phyloP scores from a whole-genome alignment of 2,113 vertebrate species.

The Arenaria interpres region DNA sequence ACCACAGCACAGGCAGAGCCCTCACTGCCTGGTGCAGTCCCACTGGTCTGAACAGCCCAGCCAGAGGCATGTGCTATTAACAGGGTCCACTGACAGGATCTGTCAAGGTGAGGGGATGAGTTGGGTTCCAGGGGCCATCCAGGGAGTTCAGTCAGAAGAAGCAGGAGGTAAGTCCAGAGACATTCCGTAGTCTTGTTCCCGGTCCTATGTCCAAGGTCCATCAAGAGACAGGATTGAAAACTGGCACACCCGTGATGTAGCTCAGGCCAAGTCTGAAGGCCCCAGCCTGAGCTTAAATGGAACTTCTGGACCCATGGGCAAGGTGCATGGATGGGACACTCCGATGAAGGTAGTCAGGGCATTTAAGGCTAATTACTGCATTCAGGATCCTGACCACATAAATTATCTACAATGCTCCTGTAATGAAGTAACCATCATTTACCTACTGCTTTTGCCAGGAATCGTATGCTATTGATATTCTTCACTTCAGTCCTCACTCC shows the following conservation, averaged over 20 bases:
- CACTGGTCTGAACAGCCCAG: background rate
- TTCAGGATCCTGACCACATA: background rate
- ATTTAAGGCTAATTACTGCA: background rate
- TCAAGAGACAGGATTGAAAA: background rate
- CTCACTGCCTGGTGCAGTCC: background rate
- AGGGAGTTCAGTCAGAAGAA: background rate
- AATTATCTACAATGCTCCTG: background rate
- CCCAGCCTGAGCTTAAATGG: background rate
- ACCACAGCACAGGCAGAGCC: background rate
- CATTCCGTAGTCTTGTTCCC: too few relatives aligned
- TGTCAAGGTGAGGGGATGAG: background rate
- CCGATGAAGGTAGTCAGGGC: background rate
- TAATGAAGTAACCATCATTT: slow-evolving; percentile 17
- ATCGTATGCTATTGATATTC: slow-evolving; percentile 94
- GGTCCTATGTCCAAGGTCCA: background rate
- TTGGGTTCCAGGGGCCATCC: too few relatives aligned
- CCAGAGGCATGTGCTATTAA: background rate
- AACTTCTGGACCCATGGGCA: background rate
- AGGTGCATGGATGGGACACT: background rate
- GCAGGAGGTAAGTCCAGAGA: background rate
- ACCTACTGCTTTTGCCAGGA: slow-evolving; percentile 92
- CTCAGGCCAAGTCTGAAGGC: background rate
- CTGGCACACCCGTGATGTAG: background rate
- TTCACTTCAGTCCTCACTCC: slow-evolving; percentile 95
- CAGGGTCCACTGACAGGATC: background rate